These are phyloP conservation scores for Pelobates fuscus DNA, from an alignment of 2,113 vertebrate genomes.

Conservation along the genomic window DNA sequence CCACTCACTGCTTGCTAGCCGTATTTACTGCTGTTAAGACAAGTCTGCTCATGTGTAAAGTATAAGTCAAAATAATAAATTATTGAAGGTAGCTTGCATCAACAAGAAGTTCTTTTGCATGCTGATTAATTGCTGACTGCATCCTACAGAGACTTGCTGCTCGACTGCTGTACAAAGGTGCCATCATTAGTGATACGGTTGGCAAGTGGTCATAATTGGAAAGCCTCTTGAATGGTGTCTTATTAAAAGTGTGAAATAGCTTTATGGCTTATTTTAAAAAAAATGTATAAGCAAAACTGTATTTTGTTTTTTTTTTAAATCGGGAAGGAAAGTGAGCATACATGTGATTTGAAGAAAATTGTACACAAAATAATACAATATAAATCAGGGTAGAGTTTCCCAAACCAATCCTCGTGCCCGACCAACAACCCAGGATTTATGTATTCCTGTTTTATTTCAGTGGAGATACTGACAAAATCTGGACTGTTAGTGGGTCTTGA, in stretches of 20 bases:
- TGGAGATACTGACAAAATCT: no score
- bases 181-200: slow-evolving; percentile 27
- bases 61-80: slow-evolving; percentile 75
- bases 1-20: slow-evolving; percentile 68
- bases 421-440: no score
- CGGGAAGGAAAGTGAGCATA: no score
- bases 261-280: neutral
- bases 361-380: no score
- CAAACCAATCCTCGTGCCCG: no score
- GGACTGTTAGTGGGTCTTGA: no score
- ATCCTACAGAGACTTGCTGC: neutral
- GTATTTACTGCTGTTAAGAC: slow-evolving; percentile 79
- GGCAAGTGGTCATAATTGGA: slow-evolving; percentile 35
- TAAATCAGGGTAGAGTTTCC: no score
- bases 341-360: no score
- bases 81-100: slow-evolving; percentile 67
- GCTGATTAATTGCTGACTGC: slow-evolving; percentile 60
- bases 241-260: neutral
- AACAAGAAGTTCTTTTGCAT: slow-evolving; percentile 58
- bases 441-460: neutral
- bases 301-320: no score
- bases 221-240: neutral
- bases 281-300: neutral
- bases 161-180: neutral
- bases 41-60: slow-evolving; percentile 66